phyloP scores from a whole-genome alignment of 2,113 vertebrate genomes.

The Neoarius graeffei region DNA sequence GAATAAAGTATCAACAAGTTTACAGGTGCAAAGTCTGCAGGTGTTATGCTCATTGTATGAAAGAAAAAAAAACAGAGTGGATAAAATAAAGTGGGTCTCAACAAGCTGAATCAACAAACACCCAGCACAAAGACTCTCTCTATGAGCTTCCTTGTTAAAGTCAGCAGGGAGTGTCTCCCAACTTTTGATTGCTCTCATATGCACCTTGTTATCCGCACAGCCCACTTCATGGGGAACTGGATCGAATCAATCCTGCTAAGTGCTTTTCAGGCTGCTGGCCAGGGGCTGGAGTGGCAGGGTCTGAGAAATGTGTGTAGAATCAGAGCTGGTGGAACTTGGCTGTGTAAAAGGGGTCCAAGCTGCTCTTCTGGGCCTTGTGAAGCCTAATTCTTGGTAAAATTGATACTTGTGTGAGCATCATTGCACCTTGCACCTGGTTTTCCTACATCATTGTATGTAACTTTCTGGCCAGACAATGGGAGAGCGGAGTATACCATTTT shows the following conservation, averaged over 20 bases:
- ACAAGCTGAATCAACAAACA: slow-evolving; percentile 44
- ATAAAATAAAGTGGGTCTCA: slow-evolving; percentile 41
- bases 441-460: slow-evolving; percentile 39
- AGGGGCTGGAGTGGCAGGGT: slow-evolving; percentile 45
- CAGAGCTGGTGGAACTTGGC: slow-evolving; percentile 37
- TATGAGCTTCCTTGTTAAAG: slow-evolving; percentile 51
- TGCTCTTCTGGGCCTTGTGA: slow-evolving; percentile 12
- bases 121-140: slow-evolving; percentile 30
- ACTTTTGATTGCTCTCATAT: slow-evolving; percentile 49
- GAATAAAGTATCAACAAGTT: background rate
- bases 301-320: slow-evolving; percentile 30
- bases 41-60: background rate
- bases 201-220: slow-evolving; percentile 47
- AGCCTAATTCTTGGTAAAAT: slow-evolving; percentile 38
- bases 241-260: slow-evolving; percentile 51
- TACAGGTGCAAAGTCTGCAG: background rate
- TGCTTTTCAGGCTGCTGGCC: slow-evolving; percentile 52
- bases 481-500: background rate
- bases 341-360: slow-evolving; percentile 4
- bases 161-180: slow-evolving; percentile 47
- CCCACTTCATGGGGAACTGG: slow-evolving; percentile 29
- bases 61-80: slow-evolving; percentile 12
- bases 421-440: slow-evolving; percentile 47
- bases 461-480: background rate
- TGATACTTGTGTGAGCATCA: slow-evolving; percentile 35